These are phyloP conservation scores for Penaeus vannamei DNA, from an alignment of 1,140 invertebrate species.

Conservation along the genomic window DNA sequence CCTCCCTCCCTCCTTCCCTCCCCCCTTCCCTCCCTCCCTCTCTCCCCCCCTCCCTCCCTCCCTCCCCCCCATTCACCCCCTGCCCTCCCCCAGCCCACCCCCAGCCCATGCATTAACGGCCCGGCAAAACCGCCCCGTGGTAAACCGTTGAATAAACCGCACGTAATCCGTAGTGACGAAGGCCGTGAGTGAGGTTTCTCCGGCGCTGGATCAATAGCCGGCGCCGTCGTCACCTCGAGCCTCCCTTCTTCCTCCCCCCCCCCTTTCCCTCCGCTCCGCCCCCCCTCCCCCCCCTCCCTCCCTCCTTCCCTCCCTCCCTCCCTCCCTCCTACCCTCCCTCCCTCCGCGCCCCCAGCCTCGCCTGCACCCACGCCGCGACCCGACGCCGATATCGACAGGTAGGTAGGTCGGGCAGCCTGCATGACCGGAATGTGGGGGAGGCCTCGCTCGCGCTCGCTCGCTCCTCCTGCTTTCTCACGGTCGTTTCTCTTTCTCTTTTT, in stretches of 20 bases:
- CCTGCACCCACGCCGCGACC: not conserved
- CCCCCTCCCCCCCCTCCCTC: not conserved
- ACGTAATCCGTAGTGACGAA: too few relatives aligned
- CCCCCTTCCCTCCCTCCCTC: not conserved
- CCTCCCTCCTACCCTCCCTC: not conserved
- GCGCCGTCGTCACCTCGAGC: not conserved
- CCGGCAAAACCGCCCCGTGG: too few relatives aligned
- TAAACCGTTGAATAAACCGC: too few relatives aligned
- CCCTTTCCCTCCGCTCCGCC: not conserved
- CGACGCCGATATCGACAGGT: too few relatives aligned
- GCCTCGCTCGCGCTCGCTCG: not conserved
- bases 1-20: not conserved
- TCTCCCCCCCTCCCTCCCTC: conserved; percentile 23
- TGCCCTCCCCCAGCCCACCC: not conserved
- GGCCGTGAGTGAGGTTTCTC: not conserved
- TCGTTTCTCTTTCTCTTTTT: not conserved
- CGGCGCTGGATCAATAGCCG: not conserved
- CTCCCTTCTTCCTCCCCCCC: not conserved
- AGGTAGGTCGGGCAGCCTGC: too few relatives aligned
- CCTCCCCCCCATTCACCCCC: not conserved
- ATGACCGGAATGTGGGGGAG: too few relatives aligned
- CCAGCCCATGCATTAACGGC: not conserved
- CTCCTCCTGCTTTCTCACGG: not conserved
- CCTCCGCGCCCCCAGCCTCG: not conserved
- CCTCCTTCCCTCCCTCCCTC: not conserved